Conservation (phyloP, 2,113 vertebrate species). For the Gymnobelideus leadbeateri region DNA sequence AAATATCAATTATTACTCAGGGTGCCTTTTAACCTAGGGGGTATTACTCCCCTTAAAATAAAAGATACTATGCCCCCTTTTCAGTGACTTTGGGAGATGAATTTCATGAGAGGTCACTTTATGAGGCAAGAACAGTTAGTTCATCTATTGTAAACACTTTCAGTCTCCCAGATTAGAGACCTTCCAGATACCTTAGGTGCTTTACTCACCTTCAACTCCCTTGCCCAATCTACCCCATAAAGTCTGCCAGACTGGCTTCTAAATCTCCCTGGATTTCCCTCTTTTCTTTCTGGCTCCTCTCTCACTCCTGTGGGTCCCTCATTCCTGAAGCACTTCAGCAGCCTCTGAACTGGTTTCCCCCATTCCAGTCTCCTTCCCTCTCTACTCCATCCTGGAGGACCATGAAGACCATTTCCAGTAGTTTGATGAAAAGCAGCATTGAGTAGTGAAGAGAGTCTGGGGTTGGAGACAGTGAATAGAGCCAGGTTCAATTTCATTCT, state of each 20-base stretch:
- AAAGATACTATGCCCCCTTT: not conserved
- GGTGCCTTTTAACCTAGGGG: not conserved
- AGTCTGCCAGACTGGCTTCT: not conserved
- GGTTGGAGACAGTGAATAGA: too few relatives aligned
- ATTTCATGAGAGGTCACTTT: not conserved
- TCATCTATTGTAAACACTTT: not conserved
- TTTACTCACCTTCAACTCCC: slow-evolving; percentile 10
- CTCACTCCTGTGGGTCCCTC: not conserved
- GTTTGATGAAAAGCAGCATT: too few relatives aligned
- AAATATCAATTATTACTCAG: not conserved
- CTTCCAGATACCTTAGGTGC: not conserved
- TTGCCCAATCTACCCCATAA: not conserved
- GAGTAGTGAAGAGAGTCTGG: too few relatives aligned
- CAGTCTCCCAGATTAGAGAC: not conserved
- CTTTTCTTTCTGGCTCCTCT: not conserved
- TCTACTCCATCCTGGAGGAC: not conserved
- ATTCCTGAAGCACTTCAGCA: not conserved
- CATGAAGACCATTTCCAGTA: not conserved
- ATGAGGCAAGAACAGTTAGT: not conserved
- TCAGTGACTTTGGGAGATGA: not conserved
- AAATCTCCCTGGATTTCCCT: slow-evolving; percentile 8
- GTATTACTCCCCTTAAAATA: not conserved
- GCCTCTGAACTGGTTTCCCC: not conserved
- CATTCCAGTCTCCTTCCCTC: not conserved
- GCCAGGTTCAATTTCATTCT: too few relatives aligned